Conservation (phyloP, 2,888 invertebrate genomes). For the Achlya flavicornis region DNA sequence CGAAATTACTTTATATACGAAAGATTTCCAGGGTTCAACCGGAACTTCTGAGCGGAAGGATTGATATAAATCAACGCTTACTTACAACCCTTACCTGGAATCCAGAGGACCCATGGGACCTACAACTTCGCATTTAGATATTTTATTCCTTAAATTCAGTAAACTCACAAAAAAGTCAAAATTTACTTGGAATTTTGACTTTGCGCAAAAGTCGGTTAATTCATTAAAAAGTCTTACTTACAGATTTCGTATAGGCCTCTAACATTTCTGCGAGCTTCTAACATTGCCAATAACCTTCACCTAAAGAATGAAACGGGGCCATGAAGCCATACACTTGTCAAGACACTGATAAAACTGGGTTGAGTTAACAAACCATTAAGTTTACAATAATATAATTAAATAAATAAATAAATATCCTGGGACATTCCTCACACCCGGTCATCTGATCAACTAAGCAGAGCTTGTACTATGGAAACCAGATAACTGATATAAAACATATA, state of each 20-base stretch:
- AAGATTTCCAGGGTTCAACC: neutral
- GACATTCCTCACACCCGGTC: too few species aligned
- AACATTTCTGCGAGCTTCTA: neutral
- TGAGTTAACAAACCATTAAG: neutral
- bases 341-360: neutral
- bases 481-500: too few species aligned
- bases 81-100: neutral
- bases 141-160: neutral
- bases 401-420: too few species aligned
- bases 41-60: slow-evolving; percentile 2
- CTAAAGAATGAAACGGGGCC: neutral
- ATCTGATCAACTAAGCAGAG: too few species aligned
- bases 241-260: neutral
- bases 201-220: too few species aligned
- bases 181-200: too few species aligned
- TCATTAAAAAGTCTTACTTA: too few species aligned
- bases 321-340: neutral
- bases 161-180: neutral
- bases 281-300: neutral
- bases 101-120: neutral
- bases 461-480: too few species aligned
- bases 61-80: slow-evolving; percentile 3
- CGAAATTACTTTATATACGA: neutral
- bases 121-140: neutral
- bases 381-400: too few species aligned